A percentile compares a stretch with the other conserved stretches of the same genome.
Conservation (phyloP, 2,888 invertebrate genomes). For the Eilema depressum region DNA sequence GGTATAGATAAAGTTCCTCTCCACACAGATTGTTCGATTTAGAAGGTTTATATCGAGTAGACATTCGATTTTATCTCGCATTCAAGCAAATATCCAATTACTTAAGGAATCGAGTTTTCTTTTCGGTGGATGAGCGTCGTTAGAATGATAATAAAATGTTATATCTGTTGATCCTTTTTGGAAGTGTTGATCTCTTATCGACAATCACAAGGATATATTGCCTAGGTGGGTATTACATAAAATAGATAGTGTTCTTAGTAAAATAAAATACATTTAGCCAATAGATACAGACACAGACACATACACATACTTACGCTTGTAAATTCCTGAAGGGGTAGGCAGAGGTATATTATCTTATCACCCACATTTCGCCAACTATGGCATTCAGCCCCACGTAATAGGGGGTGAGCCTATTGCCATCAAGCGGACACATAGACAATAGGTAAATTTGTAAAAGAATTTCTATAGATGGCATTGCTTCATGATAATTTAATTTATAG, state of each 20-base stretch:
- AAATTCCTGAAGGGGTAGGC: too few relatives aligned
- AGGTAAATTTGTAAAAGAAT: too few relatives aligned
- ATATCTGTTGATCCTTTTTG: constrained; percentile 26
- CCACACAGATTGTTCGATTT: constrained; percentile 60
- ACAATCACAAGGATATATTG: not conserved
- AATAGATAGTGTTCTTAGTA: not conserved
- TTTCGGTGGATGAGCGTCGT: constrained; percentile 57
- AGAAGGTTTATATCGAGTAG: constrained; percentile 60
- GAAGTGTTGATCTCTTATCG: constrained; percentile 26
- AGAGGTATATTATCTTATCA: too few relatives aligned
- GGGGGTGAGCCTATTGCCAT: too few relatives aligned
- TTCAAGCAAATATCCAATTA: constrained; percentile 77
- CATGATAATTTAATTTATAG: too few relatives aligned
- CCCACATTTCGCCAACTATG: too few relatives aligned
- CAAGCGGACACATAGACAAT: too few relatives aligned
- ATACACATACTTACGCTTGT: too few relatives aligned
- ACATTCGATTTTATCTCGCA: constrained; percentile 70
- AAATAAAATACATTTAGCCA: too few relatives aligned
- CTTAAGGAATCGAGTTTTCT: constrained; percentile 68
- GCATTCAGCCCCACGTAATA: too few relatives aligned
- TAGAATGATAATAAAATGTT: constrained; percentile 60
- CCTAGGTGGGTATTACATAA: not conserved
- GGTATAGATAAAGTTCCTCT: constrained; percentile 42
- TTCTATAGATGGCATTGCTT: too few relatives aligned
- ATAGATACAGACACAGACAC: too few relatives aligned